Conservation (phyloP, 2,888 invertebrate species). For the Allolobophora icterica region DNA sequence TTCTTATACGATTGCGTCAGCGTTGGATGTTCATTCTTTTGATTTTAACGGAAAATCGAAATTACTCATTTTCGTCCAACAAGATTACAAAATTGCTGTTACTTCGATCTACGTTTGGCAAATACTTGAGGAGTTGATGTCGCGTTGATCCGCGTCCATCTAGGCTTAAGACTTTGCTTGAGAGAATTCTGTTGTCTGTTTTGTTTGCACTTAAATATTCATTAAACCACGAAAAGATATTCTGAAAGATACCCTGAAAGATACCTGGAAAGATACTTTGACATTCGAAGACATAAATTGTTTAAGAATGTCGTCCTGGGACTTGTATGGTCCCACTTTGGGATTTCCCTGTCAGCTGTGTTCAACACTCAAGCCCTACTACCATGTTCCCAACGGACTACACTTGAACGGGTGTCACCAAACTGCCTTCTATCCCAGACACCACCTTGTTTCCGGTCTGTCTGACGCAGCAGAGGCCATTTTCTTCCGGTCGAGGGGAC, state of each 20-base stretch:
- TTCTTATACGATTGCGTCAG: not conserved
- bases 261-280: not conserved
- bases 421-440: not conserved
- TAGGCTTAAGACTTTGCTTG: no score
- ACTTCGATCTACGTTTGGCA: no score
- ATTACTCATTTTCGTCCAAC: no score
- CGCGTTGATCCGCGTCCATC: no score
- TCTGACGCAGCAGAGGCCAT: not conserved
- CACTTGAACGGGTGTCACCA: not conserved
- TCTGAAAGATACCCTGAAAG: no score
- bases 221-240: no score
- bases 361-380: not conserved
- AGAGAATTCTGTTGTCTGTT: not conserved
- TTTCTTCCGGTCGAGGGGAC: not conserved
- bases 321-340: not conserved
- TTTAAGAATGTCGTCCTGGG: not conserved
- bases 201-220: not conserved
- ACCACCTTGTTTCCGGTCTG: not conserved
- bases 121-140: no score
- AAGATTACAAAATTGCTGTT: no score
- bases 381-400: not conserved
- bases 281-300: not conserved
- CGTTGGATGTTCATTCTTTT: not conserved
- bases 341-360: slow-evolving; percentile 24
- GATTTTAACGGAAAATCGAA: not conserved